These are phyloP conservation scores for human DNA, from an alignment of 2,113 vertebrate genomes.

Conservation along the genomic window DNA sequence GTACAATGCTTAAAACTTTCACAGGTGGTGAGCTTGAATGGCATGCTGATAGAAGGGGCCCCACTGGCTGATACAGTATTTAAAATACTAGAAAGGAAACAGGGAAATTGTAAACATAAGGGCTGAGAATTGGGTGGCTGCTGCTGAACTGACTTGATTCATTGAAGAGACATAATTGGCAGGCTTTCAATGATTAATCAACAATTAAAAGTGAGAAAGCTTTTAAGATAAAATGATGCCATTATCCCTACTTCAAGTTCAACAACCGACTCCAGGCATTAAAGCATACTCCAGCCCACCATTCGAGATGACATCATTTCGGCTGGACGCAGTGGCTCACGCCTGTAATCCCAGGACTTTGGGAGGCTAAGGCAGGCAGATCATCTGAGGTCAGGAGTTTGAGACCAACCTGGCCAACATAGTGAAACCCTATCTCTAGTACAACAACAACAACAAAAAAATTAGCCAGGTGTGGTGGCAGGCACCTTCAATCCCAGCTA, in stretches of 20 bases:
- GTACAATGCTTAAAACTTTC: background rate
- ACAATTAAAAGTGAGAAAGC: background rate
- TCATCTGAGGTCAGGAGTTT: no score
- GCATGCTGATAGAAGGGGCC: background rate
- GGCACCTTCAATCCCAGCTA: no score
- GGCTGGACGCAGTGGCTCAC: rapidly evolving
- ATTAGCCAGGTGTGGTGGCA: no score
- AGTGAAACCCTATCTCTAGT: no score
- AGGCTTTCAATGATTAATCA: background rate
- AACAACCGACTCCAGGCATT: background rate
- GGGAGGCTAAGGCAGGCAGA: no score
- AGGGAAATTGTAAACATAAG: background rate
- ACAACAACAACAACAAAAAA: no score
- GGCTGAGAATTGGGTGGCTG: background rate
- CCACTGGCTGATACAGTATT: background rate
- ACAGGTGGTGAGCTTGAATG: background rate
- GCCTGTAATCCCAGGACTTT: no score
- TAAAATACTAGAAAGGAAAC: background rate
- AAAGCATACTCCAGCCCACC: background rate
- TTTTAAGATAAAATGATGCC: background rate
- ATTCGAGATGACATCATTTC: background rate
- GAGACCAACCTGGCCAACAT: no score
- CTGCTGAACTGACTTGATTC: background rate
- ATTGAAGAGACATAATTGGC: background rate
- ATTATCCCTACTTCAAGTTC: background rate